Evolutionary conservation across 2,113 vertebrate species (phyloP), one percentile per base, ranked within the genome.

Genomic region (Calidris pugnax): DNA sequence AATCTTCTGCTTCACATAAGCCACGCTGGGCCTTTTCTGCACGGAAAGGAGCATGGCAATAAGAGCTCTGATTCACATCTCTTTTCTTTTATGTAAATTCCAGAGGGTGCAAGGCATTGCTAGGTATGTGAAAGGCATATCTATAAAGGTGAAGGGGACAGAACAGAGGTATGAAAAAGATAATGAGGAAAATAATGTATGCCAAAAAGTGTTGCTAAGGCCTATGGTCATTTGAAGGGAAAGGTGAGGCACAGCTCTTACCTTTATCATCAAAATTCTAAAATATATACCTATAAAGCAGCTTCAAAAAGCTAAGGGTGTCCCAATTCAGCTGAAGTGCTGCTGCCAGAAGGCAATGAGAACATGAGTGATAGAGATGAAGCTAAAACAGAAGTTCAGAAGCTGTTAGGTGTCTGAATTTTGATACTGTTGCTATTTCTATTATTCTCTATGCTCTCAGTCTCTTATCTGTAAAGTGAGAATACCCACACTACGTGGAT

Each of bases 91-190:
- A 60, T 35, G 14, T 10, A 43, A 20, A 24, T 48, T 74, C 5
- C 18, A 66, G 33, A n/a, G 9, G 4, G 6, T 53, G 7, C 24
- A 73, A 59, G 12, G 6, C 22, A 35, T 14, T 35, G 7, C 6
- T 82, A 90, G 10, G 19, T 20, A 28, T 4, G 9, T 71, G 12
- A 19, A 72, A 63, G 51, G 22, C 12, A 21, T 23, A 67, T 27
- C 35, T 57, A 35, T 18, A 47, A 33, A 62, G 15, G 20, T 56
- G 14, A 64, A 62, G 50, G 48, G 27, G 51, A 32, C 6, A 81
- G 41, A 55, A 10, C 0, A 0, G 27, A 79, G 23, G 2, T 16
- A 56, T 4, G 4, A 17, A 59, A 69, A 63, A 81, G 16, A 53
- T 66, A 60, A 73, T 6, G 33, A 17, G 20, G 7, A 72, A 67